phyloP scores from a whole-genome alignment of 2,888 invertebrate species.

The Arge pagana region DNA sequence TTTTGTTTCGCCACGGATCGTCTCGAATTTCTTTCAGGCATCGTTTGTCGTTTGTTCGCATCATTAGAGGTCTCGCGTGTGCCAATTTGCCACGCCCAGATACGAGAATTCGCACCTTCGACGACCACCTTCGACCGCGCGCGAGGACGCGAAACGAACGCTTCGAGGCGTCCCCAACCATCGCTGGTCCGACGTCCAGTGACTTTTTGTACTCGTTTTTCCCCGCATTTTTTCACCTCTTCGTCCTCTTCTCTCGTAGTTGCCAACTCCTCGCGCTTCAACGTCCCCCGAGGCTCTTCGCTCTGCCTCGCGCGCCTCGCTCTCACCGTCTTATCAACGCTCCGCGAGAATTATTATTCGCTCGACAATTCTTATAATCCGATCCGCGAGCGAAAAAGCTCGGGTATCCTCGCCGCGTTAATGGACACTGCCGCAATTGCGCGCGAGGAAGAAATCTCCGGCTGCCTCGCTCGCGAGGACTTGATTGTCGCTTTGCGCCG shows the following conservation, averaged over 20 bases:
- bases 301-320: neutral
- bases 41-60: slow-evolving; percentile 47
- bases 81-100: slow-evolving; percentile 53
- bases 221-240: neutral
- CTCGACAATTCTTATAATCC: neutral
- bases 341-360: neutral
- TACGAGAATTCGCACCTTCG: slow-evolving; percentile 50
- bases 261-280: neutral
- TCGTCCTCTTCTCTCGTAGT: neutral
- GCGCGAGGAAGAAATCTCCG: neutral
- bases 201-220: slow-evolving; percentile 4
- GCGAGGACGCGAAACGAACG: slow-evolving; percentile 21
- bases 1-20: slow-evolving; percentile 13
- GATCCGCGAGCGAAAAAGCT: neutral
- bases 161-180: slow-evolving; percentile 4
- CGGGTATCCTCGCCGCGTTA: neutral
- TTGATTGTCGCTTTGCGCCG: neutral
- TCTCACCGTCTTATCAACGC: neutral
- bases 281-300: slow-evolving; percentile 6
- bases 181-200: neutral
- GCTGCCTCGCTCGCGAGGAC: neutral
- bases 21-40: slow-evolving; percentile 7
- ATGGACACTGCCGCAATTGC: slow-evolving; percentile 4
- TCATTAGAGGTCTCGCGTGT: slow-evolving; percentile 53
- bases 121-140: too few relatives aligned